phyloP scores from a whole-genome alignment of 2,113 vertebrate genomes.

The Ovis canadensis region DNA sequence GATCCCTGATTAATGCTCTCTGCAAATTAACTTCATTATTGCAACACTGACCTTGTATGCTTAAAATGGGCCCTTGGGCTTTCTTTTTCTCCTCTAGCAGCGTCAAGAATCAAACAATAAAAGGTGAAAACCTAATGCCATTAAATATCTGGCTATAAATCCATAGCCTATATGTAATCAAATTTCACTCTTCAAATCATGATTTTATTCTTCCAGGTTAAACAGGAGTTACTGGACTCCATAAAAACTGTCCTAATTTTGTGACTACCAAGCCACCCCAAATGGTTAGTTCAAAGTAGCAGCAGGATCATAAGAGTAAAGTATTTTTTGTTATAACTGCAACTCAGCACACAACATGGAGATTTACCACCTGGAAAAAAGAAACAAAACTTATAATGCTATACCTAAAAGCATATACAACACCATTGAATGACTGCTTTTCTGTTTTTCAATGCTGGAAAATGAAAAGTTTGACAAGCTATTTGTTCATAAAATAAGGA shows the following conservation, averaged over 20 bases:
- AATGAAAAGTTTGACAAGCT: constrained; percentile 18
- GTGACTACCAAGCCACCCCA: not conserved
- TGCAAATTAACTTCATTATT: not conserved
- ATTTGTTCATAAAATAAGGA: not conserved
- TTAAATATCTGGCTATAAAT: not conserved
- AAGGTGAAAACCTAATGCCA: not conserved
- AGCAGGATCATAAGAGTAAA: not conserved
- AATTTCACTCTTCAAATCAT: not conserved
- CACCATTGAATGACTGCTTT: not conserved
- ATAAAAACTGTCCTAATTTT: not conserved
- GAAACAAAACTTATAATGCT: not conserved
- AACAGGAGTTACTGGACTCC: not conserved
- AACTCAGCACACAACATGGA: not conserved
- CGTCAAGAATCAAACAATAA: constrained; percentile 5
- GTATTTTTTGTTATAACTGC: not conserved
- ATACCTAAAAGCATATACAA: not conserved
- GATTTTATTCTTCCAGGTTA: constrained; percentile 35
- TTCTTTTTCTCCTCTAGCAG: not conserved
- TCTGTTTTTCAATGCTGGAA: not conserved
- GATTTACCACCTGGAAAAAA: not conserved
- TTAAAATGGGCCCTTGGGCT: not conserved
- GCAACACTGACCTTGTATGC: not conserved
- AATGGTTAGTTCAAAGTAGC: not conserved
- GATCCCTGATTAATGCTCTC: not conserved
- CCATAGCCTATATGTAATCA: not conserved